These are phyloP conservation scores for Chinchilla lanigera DNA, from an alignment of 2,113 vertebrate species.

Conservation along the genomic window DNA sequence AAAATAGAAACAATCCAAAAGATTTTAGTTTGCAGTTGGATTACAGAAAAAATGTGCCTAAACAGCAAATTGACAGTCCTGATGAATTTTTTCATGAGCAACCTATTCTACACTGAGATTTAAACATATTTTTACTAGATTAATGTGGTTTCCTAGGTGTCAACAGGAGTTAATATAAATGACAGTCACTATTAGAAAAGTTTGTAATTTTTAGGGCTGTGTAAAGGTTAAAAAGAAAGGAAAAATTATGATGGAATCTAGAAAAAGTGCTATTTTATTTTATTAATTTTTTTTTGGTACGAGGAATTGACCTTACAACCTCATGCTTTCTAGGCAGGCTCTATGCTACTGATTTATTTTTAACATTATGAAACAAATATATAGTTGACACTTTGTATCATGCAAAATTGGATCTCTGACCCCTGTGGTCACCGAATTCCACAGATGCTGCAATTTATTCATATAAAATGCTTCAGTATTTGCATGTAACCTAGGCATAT, in stretches of 20 bases:
- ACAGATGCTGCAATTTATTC: neutral
- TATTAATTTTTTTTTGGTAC: neutral
- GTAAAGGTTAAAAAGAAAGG: neutral
- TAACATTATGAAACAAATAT: neutral
- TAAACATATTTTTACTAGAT: slow-evolving; percentile 14
- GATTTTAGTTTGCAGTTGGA: slow-evolving; percentile 1
- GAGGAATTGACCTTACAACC: too few species aligned
- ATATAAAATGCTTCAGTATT: neutral
- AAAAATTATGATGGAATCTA: neutral
- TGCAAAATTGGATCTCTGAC: too few species aligned
- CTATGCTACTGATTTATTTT: neutral
- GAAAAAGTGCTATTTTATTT: neutral
- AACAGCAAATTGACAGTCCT: neutral
- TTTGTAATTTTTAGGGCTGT: neutral
- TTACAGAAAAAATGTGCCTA: neutral
- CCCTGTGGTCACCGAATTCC: neutral
- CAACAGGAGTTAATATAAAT: neutral
- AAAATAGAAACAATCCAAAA: neutral
- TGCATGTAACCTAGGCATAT: neutral
- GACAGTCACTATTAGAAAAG: neutral
- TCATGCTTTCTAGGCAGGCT: too few species aligned
- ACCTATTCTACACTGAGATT: neutral
- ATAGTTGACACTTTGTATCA: neutral
- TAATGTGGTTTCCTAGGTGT: neutral
- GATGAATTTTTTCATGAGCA: neutral